A percentile compares a stretch with the other conserved stretches of the same genome.
These are phyloP conservation scores for Cantharis lateralis DNA, from an alignment of 2,888 invertebrate genomes.

Conservation along the genomic window DNA sequence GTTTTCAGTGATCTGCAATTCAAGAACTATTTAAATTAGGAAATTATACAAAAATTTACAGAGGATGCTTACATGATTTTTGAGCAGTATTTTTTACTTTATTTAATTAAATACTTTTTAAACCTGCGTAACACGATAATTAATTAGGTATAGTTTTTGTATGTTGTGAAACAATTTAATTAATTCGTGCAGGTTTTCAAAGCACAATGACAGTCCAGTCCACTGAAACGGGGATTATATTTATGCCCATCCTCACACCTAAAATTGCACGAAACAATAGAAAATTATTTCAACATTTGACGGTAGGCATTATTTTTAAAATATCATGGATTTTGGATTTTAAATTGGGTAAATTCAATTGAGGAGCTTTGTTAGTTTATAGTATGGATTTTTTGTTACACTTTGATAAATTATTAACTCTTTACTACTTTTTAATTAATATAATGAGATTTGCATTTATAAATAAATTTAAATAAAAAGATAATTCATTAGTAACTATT, in stretches of 20 bases:
- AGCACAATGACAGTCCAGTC: neutral
- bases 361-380: neutral
- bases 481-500: slow-evolving; percentile 37
- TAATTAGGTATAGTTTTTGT: neutral
- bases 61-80: neutral
- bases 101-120: neutral
- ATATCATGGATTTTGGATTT: neutral
- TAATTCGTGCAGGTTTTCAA: neutral
- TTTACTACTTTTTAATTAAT: slow-evolving; percentile 18
- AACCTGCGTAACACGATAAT: neutral
- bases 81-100: neutral
- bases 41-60: neutral
- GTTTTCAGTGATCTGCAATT: neutral
- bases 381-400: neutral
- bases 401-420: slow-evolving; percentile 11
- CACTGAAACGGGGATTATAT: neutral
- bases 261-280: neutral
- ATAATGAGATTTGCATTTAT: slow-evolving; percentile 20
- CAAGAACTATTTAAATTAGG: neutral
- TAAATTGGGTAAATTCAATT: neutral
- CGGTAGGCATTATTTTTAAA: neutral
- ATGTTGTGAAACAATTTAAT: neutral
- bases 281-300: neutral
- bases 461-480: slow-evolving; percentile 23
- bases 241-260: neutral